Conservation (phyloP, 2,113 vertebrate genomes). For the Argyrosomus japonicus region DNA sequence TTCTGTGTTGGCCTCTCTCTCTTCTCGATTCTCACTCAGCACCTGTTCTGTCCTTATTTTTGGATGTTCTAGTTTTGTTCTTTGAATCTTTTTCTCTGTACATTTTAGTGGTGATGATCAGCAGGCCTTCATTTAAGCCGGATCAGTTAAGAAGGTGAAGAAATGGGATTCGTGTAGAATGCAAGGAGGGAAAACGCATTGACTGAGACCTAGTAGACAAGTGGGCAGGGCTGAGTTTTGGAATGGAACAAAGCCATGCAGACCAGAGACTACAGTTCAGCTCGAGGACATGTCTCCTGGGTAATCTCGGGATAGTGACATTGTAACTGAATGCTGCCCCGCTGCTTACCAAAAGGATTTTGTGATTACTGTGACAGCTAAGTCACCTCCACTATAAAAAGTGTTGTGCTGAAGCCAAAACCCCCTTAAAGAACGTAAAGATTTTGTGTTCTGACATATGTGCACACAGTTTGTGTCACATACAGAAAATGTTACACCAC, state of each 20-base stretch:
- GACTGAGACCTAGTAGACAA: neutral
- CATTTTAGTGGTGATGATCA: neutral
- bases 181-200: neutral
- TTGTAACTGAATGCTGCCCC: constrained; percentile 7
- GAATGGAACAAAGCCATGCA: neutral
- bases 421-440: neutral
- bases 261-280: constrained; percentile 30
- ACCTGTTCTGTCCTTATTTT: neutral
- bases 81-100: neutral
- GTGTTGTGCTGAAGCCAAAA: neutral
- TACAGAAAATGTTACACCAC: neutral
- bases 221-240: neutral
- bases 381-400: constrained; percentile 22
- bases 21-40: neutral
- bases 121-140: neutral
- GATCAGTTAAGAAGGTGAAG: neutral
- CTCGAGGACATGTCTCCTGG: constrained; percentile 21
- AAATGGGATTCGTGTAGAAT: neutral
- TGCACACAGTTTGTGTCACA: neutral
- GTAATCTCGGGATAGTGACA: constrained; percentile 31
- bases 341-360: constrained; percentile 42
- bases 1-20: neutral
- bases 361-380: constrained; percentile 30
- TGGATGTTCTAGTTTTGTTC: neutral
- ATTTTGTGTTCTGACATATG: neutral